Conservation (phyloP, 2,113 vertebrate species). For the Calidris pugnax region DNA sequence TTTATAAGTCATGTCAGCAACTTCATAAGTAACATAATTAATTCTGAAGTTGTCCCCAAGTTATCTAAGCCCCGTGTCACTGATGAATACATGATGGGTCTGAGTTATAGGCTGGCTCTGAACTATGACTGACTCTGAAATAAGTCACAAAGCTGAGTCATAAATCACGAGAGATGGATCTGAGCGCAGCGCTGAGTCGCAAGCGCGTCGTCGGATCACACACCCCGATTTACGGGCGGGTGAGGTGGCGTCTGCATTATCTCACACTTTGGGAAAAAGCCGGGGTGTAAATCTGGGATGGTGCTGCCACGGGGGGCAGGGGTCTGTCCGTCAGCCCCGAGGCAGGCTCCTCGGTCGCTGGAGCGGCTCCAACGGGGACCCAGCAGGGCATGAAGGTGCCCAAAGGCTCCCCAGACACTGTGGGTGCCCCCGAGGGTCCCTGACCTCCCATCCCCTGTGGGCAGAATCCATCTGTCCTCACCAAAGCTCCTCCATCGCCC, state of each 20-base stretch:
- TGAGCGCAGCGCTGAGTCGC: neutral
- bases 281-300: neutral
- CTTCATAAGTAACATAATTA: conserved; percentile 68
- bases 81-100: conserved; percentile 17
- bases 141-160: conserved; percentile 20
- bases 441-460: neutral
- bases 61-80: conserved; percentile 34
- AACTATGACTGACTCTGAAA: conserved; percentile 40
- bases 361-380: neutral
- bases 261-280: neutral
- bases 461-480: neutral
- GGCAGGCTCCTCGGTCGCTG: neutral
- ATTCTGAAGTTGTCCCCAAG: conserved; percentile 60
- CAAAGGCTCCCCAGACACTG: neutral
- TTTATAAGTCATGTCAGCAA: conserved; percentile 69
- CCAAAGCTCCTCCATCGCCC: neutral
- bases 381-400: neutral
- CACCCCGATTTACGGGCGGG: neutral
- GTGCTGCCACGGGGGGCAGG: neutral
- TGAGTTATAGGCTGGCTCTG: conserved; percentile 30
- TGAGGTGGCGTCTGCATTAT: neutral
- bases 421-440: neutral
- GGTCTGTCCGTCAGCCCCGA: too few species aligned
- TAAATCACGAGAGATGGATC: conserved; percentile 28
- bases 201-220: neutral